Evolutionary conservation across 1,140 invertebrate genomes (phyloP).

Genomic region (Drosophila oshimai): DNA sequence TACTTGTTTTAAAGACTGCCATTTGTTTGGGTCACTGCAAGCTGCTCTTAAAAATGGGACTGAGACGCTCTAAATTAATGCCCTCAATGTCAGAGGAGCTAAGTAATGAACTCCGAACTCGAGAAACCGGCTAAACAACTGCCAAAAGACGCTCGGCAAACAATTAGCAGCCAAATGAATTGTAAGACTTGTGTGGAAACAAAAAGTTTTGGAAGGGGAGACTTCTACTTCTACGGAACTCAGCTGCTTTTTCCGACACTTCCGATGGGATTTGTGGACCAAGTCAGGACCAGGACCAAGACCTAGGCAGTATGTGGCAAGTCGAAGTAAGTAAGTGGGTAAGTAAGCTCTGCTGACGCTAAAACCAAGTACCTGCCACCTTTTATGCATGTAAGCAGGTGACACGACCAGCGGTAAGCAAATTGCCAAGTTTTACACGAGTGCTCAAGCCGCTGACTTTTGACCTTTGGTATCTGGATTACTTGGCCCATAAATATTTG

Average conservation of each 20-base stretch:
- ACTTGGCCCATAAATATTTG: background rate
- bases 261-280: background rate
- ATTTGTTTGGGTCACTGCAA: background rate
- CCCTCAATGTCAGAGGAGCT: background rate
- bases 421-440: background rate
- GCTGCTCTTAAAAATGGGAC: too few species aligned
- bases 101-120: constrained; percentile 11
- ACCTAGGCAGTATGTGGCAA: too few species aligned
- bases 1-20: background rate
- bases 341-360: background rate
- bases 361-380: background rate
- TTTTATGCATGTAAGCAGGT: background rate
- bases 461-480: background rate
- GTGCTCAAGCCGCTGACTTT: background rate
- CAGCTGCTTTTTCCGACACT: background rate
- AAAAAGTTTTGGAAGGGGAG: background rate
- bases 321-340: background rate
- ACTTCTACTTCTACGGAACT: background rate
- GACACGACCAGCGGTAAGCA: background rate
- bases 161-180: constrained; percentile 40
- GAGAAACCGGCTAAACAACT: background rate
- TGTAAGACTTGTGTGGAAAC: background rate
- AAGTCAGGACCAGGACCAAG: background rate
- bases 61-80: background rate
- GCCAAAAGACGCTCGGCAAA: constrained; percentile 4